Conservation (phyloP, 2,888 invertebrate genomes). For the Crepidodera aurea region DNA sequence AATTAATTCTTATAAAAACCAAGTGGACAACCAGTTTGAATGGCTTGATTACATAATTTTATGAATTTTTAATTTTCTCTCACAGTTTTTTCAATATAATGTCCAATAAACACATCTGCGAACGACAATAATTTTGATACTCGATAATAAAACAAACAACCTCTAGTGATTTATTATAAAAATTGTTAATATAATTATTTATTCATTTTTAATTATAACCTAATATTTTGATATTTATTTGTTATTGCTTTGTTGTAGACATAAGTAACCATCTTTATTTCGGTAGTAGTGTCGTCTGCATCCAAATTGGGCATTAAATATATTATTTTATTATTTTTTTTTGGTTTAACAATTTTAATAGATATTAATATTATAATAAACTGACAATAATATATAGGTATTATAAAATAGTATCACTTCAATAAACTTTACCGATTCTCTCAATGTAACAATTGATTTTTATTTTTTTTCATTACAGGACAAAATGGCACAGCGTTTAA, state of each 20-base stretch:
- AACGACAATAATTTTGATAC: no score
- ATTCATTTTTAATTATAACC: not conserved
- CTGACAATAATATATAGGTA: no score
- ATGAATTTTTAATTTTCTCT: no score
- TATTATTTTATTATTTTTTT: not conserved
- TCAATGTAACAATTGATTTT: not conserved
- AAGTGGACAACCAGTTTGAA: no score
- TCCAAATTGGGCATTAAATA: not conserved
- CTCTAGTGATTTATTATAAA: not conserved
- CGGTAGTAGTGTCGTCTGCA: not conserved
- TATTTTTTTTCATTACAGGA: conserved; percentile 55
- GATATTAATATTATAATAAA: no score
- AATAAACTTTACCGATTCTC: no score
- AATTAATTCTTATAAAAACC: no score
- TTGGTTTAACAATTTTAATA: not conserved
- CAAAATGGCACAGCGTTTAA: conserved; percentile 60
- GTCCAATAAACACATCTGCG: no score
- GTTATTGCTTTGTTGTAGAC: not conserved
- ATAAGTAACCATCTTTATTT: conserved; percentile 3
- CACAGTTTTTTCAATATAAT: no score
- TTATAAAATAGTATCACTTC: no score
- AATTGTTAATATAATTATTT: not conserved
- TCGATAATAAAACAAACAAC: not conserved
- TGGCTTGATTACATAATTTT: no score
- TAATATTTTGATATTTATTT: not conserved